These are phyloP conservation scores for Drosophila pandora DNA, from an alignment of 1,140 invertebrate genomes.

Conservation along the genomic window DNA sequence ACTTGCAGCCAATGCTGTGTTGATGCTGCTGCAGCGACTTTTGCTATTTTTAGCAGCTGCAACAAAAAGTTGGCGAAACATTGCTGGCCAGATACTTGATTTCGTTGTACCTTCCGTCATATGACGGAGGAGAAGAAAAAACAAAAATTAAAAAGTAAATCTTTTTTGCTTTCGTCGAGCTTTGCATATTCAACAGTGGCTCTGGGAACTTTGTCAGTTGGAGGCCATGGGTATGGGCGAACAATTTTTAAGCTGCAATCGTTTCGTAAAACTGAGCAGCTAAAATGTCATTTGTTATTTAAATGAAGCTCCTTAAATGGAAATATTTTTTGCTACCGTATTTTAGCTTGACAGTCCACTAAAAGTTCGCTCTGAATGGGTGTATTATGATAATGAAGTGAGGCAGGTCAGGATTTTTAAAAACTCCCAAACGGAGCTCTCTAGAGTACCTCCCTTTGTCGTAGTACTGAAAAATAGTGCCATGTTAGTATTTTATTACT, in stretches of 20 bases:
- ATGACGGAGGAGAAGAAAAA: constrained; percentile 19
- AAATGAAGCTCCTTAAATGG: constrained; percentile 39
- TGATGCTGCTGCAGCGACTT: constrained; percentile 51
- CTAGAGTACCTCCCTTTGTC: no score
- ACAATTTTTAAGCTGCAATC: constrained; percentile 31
- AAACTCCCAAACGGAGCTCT: background rate
- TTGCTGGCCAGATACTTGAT: constrained; percentile 42
- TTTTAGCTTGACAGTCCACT: constrained; percentile 22
- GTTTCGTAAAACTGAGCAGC: constrained; percentile 7
- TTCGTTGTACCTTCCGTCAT: constrained; percentile 64
- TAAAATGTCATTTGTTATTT: constrained; percentile 31
- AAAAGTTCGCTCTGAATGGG: constrained; percentile 18
- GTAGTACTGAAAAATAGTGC: no score
- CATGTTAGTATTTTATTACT: no score
- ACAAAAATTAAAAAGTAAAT: constrained; percentile 44
- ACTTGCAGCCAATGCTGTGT: constrained; percentile 66
- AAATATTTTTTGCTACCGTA: constrained; percentile 5
- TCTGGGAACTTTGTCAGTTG: constrained; percentile 23
- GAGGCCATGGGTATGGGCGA: constrained; percentile 9
- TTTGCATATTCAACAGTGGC: constrained; percentile 61
- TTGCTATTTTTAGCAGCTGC: constrained; percentile 74
- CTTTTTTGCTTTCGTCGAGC: constrained; percentile 38
- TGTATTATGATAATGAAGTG: constrained; percentile 27
- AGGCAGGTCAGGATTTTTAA: background rate
- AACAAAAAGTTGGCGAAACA: constrained; percentile 59